These are phyloP conservation scores for Agrochola macilenta DNA, from an alignment of 2,888 invertebrate species.

Conservation along the genomic window DNA sequence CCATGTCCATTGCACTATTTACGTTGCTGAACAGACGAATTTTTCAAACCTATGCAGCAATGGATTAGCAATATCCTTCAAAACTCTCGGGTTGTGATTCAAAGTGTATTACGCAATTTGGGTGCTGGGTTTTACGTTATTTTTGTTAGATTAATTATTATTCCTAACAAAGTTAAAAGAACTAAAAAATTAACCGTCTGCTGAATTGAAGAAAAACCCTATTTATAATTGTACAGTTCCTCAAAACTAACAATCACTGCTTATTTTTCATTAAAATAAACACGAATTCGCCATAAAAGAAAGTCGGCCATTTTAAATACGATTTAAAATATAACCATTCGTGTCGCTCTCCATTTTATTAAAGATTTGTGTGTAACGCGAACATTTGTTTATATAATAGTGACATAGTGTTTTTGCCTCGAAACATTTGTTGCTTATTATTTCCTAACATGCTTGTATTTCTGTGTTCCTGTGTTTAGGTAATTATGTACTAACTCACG, in stretches of 20 bases:
- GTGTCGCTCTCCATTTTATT: conserved; percentile 46
- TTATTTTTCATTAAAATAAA: conserved; percentile 34
- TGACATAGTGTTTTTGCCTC: conserved; percentile 41
- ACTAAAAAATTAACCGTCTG: conserved; percentile 42
- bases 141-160: conserved; percentile 12
- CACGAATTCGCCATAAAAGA: conserved; percentile 56
- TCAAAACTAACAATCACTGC: conserved; percentile 10
- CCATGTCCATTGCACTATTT: no score
- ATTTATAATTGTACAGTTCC: background rate
- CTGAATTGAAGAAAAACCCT: conserved; percentile 57
- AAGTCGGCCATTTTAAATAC: conserved; percentile 51
- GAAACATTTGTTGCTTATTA: conserved; percentile 12
- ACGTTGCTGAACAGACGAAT: no score
- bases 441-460: conserved; percentile 1
- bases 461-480: background rate
- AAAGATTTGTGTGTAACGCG: conserved; percentile 55
- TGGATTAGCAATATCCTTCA: no score
- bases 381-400: conserved; percentile 42
- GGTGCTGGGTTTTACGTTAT: background rate
- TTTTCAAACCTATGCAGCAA: no score
- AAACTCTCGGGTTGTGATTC: no score
- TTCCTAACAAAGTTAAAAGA: conserved; percentile 38
- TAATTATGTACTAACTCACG: background rate
- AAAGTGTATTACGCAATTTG: no score
- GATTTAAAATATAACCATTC: conserved; percentile 53